Evolutionary conservation across 2,888 invertebrate genomes (phyloP), one percentile per base, ranked within the genome.

Genomic region (Lepidocyrtinus sp.): DNA sequence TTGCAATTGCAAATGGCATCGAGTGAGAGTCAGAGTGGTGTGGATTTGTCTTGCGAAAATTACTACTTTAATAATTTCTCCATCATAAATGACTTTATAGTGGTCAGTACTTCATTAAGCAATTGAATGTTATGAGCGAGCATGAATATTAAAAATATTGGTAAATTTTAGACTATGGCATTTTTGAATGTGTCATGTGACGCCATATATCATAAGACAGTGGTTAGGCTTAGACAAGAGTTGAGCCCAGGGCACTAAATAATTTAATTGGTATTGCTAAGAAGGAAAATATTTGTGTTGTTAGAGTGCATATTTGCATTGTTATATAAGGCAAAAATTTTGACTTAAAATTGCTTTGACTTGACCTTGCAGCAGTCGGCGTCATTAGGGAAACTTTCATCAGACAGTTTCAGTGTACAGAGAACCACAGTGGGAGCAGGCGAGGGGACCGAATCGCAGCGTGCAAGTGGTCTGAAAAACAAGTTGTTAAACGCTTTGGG

Each of bases 401-500:
- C 82, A 82, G 82, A 84, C 55, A 82, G 82, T 81, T 82, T 81
- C 85, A 87, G 84, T 87, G 87, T 88, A 87, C 87, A 88, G 87
- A 87, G 87, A 88, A 87, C 87, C 82, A 85, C 85, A 75, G 85
- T 85, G 75, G 83, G 84, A 75, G 69, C 83, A 76, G 85, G 85
- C 75, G 83, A 83, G 71, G 82, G 89, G 88, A 89, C 92, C 92
- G 90, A 90, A 90, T 92, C 88, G 81, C 92, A 92, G 90, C 92
- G 93, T 91, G 93, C 85, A 75, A 85, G 86, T 77, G 87, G 94
- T 91, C 91, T 95, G 89, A 94, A 94, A 92, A 94, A 93, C 90
- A 95, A 95, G 92, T 91, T 95, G 89, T 94, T 95, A 91, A 93
- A 93, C 91, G 95, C 93, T 89, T 91, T 95, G 90, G 94, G 95